Conservation (phyloP, 2,888 invertebrate genomes). For the Gonocerus acuteangulatus region DNA sequence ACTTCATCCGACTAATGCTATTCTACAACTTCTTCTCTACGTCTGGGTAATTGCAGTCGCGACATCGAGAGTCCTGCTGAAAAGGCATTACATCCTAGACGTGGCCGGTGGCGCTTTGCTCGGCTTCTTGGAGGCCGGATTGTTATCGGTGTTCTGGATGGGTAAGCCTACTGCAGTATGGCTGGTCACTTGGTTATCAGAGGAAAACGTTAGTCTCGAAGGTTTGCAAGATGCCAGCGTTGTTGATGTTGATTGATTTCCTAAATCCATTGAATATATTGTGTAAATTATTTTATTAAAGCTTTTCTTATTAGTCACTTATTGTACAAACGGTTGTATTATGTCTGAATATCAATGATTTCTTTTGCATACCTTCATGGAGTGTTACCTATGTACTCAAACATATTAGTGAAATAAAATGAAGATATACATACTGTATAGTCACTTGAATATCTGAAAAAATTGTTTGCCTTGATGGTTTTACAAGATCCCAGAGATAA, state of each 20-base stretch:
- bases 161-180: slow-evolving; percentile 54
- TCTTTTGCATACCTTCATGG: no score
- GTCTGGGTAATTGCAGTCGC: slow-evolving; percentile 69
- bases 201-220: slow-evolving; percentile 49
- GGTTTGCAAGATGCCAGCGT: slow-evolving; percentile 28
- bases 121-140: slow-evolving; percentile 62
- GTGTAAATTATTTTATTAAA: no score
- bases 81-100: slow-evolving; percentile 82
- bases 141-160: slow-evolving; percentile 62
- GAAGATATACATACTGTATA: no score
- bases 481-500: no score
- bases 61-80: slow-evolving; percentile 70
- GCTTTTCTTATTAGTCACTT: no score
- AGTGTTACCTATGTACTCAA: no score
- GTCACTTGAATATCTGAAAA: no score
- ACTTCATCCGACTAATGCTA: slow-evolving; percentile 51
- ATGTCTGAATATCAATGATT: no score
- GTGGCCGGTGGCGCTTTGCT: slow-evolving; percentile 65
- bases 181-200: slow-evolving; percentile 47
- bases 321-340: no score
- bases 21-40: slow-evolving; percentile 48
- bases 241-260: neutral
- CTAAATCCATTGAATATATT: no score
- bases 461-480: no score
- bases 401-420: no score